Evolutionary conservation across 2,797 vertebrate genomes (phyloP).

Genomic region (Mormyrops boulengeri): DNA sequence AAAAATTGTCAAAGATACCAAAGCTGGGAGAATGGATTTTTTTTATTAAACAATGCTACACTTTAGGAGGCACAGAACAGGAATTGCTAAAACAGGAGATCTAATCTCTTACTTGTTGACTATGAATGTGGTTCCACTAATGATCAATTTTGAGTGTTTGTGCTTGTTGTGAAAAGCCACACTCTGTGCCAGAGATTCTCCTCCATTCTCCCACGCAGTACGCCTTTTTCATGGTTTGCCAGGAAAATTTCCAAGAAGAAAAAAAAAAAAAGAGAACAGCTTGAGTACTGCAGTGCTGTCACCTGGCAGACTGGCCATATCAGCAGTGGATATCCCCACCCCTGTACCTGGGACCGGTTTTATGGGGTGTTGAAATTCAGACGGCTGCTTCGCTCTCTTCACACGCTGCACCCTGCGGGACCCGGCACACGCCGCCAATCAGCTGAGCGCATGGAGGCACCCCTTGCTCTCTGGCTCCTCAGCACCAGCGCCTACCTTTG

Average conservation of each 20-base stretch:
- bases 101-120: background rate
- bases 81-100: background rate
- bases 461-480: slow-evolving; percentile 36
- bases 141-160: background rate
- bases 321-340: background rate
- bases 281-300: background rate
- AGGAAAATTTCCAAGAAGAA: background rate
- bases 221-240: background rate
- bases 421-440: background rate
- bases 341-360: background rate
- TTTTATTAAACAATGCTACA: background rate
- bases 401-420: background rate
- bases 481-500: slow-evolving; percentile 33
- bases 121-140: background rate
- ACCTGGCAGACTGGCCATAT: background rate
- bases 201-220: background rate
- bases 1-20: background rate
- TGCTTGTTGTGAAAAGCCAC: background rate
- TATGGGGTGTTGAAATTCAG: slow-evolving; percentile 9
- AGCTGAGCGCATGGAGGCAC: slow-evolving; percentile 40
- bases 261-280: background rate
- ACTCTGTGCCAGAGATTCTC: background rate
- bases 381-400: background rate
- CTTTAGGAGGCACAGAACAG: background rate
- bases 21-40: background rate